phyloP scores from a whole-genome alignment of 2,113 vertebrate species.

The Alosa alosa region DNA sequence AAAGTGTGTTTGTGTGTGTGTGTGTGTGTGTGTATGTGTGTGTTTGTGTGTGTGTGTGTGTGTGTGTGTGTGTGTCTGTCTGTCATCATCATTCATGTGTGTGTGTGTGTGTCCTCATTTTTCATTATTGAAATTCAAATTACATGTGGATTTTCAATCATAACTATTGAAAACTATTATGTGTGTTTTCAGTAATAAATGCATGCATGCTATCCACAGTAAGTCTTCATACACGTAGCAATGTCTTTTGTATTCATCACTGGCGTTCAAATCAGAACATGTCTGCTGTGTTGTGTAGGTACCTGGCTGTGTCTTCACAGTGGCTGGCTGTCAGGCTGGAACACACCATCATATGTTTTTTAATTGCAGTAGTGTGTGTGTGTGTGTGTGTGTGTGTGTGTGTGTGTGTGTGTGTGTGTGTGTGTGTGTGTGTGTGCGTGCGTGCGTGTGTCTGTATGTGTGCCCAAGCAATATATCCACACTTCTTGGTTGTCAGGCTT shows the following conservation, averaged over 20 bases:
- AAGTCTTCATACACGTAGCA: not conserved
- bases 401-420: conserved; percentile 1
- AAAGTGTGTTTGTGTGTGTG: not conserved
- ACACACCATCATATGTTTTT: too few species aligned
- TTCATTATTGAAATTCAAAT: too few species aligned
- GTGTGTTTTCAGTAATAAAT: not conserved
- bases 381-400: not conserved
- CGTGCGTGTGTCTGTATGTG: conserved; percentile 33
- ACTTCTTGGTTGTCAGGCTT: conserved; percentile 23
- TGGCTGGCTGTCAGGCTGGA: too few species aligned
- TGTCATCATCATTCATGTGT: not conserved
- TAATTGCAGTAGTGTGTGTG: not conserved
- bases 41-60: not conserved
- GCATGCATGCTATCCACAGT: not conserved
- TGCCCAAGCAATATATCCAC: conserved; percentile 47
- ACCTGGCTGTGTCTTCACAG: not conserved
- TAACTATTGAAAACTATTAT: too few species aligned
- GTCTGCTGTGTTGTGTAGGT: not conserved
- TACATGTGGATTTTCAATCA: too few species aligned
- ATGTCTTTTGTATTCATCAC: not conserved
- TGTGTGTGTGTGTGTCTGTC: not conserved
- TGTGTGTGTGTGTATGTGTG: not conserved
- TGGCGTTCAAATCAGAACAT: not conserved
- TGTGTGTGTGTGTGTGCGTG: too few species aligned
- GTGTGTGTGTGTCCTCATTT: not conserved